Evolutionary conservation across 1,140 invertebrate species (phyloP).

Genomic region (Anthonomus grandis): DNA sequence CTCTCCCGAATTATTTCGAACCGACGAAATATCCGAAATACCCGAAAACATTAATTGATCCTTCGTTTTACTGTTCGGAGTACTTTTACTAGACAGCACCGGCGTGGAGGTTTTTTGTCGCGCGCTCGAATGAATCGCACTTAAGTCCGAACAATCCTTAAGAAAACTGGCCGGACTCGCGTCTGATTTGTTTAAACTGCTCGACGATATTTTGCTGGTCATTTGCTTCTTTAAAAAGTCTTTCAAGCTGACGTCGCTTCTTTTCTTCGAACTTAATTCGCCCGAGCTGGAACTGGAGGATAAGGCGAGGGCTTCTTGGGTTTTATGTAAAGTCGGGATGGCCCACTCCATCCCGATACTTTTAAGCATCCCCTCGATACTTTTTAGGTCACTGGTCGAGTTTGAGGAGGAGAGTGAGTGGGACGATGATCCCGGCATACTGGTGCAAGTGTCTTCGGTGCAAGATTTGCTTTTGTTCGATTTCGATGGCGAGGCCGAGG

Average conservation of each 20-base stretch:
- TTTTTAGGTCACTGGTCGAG: slow-evolving; percentile 53
- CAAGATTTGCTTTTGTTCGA: slow-evolving; percentile 11
- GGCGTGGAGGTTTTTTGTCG: slow-evolving; percentile 54
- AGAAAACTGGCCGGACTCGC: slow-evolving; percentile 29
- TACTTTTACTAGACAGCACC: slow-evolving; percentile 34
- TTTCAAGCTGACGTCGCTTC: slow-evolving; percentile 38
- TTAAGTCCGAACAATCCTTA: slow-evolving; percentile 33
- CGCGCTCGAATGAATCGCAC: slow-evolving; percentile 34
- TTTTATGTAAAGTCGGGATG: slow-evolving; percentile 63
- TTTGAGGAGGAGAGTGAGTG: slow-evolving; percentile 16
- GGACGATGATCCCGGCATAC: background rate
- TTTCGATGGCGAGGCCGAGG: no score
- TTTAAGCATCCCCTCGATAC: slow-evolving; percentile 54
- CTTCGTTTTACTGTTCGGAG: slow-evolving; percentile 39
- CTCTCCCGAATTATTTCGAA: slow-evolving; percentile 37
- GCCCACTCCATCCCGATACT: slow-evolving; percentile 64
- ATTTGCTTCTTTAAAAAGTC: slow-evolving; percentile 36
- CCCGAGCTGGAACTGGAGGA: slow-evolving; percentile 59
- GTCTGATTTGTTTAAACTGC: slow-evolving; percentile 31
- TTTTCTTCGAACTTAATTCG: slow-evolving; percentile 44
- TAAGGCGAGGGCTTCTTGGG: slow-evolving; percentile 59
- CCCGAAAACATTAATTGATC: slow-evolving; percentile 49
- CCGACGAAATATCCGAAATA: slow-evolving; percentile 54
- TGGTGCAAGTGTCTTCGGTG: slow-evolving; percentile 9
- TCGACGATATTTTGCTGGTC: slow-evolving; percentile 35